A percentile compares a stretch with the other conserved stretches of the same genome.
These are phyloP conservation scores for Eulemur rufifrons DNA, from an alignment of 2,113 vertebrate species.

Conservation along the genomic window DNA sequence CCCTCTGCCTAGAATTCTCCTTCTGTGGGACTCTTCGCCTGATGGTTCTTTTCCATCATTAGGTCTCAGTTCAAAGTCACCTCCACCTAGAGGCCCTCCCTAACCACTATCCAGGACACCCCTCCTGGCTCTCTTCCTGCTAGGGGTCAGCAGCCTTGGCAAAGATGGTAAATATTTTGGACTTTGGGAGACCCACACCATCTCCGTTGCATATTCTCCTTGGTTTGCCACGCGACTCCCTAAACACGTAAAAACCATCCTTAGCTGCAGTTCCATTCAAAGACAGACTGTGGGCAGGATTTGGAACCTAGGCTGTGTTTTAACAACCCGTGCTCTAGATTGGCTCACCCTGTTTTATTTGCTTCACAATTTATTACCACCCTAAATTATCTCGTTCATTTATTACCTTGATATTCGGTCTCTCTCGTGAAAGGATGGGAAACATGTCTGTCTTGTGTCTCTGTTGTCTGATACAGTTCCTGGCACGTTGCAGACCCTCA, in stretches of 20 bases:
- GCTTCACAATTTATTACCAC: not conserved
- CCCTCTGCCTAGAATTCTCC: not conserved
- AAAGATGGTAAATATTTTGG: not conserved
- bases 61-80: not conserved
- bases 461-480: not conserved
- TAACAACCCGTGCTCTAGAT: not conserved
- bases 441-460: not conserved
- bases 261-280: not conserved
- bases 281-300: not conserved
- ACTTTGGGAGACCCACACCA: not conserved
- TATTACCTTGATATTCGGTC: not conserved
- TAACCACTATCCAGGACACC: not conserved
- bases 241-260: not conserved
- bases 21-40: not conserved
- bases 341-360: not conserved
- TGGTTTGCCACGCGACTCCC: not conserved
- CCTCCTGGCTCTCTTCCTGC: not conserved
- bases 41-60: not conserved
- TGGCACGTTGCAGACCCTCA: not conserved
- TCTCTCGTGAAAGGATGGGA: not conserved
- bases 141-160: not conserved
- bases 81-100: not conserved
- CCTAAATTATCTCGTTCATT: not conserved
- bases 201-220: not conserved
- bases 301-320: not conserved